These are phyloP conservation scores for Ramphastos sulfuratus DNA, from an alignment of 2,113 vertebrate genomes.

Conservation along the genomic window DNA sequence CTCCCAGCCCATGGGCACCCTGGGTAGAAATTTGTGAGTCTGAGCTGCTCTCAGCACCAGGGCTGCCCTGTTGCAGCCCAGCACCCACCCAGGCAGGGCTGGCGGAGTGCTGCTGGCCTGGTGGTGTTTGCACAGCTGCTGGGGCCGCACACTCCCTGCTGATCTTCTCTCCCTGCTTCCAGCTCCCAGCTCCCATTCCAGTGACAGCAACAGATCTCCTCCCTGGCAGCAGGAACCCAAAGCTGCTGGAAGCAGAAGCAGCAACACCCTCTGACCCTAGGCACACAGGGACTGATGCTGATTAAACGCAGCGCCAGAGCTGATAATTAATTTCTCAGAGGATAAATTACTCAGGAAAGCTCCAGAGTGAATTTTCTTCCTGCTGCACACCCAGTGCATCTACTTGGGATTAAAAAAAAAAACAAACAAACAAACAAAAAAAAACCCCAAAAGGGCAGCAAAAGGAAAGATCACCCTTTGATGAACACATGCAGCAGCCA, in stretches of 20 bases:
- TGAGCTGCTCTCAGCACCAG: accelerated
- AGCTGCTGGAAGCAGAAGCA: not conserved
- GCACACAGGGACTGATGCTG: not conserved
- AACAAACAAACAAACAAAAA: no score
- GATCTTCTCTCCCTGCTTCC: not conserved
- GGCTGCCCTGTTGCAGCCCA: not conserved
- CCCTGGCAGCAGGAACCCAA: not conserved
- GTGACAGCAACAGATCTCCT: not conserved
- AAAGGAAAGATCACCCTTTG: not conserved
- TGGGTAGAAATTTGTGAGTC: not conserved
- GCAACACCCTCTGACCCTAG: not conserved
- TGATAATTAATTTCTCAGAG: constrained; percentile 62
- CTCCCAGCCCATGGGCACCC: accelerated
- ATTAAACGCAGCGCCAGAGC: not conserved
- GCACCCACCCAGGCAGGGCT: not conserved
- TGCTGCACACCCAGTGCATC: not conserved
- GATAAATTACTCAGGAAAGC: constrained; percentile 39
- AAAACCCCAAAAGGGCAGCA: not conserved
- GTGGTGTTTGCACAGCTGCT: constrained; percentile 30
- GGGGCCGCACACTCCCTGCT: accelerated
- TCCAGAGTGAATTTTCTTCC: not conserved
- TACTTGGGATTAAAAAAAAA: not conserved
- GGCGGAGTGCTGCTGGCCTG: not conserved
- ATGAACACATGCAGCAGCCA: accelerated
- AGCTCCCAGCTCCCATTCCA: not conserved